A percentile compares a stretch with the other conserved stretches of the same genome.
Conservation (phyloP, 2,113 vertebrate genomes). For the Rallus limicola region DNA sequence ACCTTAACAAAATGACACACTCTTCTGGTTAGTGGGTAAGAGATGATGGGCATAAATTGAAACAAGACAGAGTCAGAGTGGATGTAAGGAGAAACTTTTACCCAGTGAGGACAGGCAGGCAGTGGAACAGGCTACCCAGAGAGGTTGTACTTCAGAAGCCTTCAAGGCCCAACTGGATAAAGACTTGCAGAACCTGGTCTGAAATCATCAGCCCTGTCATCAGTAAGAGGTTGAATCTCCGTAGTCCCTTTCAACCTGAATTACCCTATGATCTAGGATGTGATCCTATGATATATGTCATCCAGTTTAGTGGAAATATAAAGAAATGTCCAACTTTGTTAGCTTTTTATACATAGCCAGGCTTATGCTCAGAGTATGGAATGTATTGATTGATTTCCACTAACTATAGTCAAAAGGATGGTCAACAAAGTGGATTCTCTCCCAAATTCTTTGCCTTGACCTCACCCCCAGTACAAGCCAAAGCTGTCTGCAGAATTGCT, state of each 20-base stretch:
- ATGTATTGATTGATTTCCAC: background rate
- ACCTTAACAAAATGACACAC: background rate
- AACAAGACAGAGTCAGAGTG: background rate
- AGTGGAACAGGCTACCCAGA: background rate
- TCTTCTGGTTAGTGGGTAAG: background rate
- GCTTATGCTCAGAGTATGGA: background rate
- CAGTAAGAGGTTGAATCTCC: background rate
- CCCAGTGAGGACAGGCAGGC: background rate
- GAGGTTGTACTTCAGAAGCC: background rate
- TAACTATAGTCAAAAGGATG: background rate
- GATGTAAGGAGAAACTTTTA: background rate
- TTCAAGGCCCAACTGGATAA: background rate
- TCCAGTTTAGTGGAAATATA: background rate
- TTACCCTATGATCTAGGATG: background rate
- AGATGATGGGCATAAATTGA: background rate
- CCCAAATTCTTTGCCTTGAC: background rate
- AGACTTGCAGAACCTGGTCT: background rate
- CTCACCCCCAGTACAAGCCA: background rate
- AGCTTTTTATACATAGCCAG: background rate
- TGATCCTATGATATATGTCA: background rate
- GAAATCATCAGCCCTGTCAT: background rate
- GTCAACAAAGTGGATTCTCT: background rate
- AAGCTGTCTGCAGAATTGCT: background rate
- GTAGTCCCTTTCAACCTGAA: background rate
- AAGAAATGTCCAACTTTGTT: background rate